These are phyloP conservation scores for Rhizoglyphus robini DNA, from an alignment of 1,140 invertebrate genomes.

Conservation along the genomic window DNA sequence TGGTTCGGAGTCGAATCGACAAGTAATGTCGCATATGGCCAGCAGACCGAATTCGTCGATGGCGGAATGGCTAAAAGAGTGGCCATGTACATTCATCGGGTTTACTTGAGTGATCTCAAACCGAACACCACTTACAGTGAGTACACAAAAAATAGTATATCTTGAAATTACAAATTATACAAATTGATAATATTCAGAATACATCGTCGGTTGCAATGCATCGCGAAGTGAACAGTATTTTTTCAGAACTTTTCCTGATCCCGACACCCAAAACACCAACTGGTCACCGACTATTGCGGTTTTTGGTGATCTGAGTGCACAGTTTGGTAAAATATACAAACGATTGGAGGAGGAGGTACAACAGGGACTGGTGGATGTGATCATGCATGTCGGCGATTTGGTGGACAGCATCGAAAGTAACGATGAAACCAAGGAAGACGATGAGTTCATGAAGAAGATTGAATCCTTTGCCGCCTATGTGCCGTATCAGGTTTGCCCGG, in stretches of 20 bases:
- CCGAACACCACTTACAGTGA: conserved; percentile 49
- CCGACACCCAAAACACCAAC: too few species aligned
- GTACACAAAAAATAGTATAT: too few species aligned
- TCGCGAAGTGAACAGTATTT: conserved; percentile 23
- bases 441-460: conserved; percentile 79
- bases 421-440: conserved; percentile 51
- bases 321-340: conserved; percentile 38
- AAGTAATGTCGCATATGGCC: conserved; percentile 32
- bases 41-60: conserved; percentile 54
- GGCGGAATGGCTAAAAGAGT: conserved; percentile 40
- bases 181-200: too few species aligned
- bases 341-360: conserved; percentile 66
- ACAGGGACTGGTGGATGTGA: not conserved
- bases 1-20: conserved; percentile 55
- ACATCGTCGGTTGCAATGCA: conserved; percentile 21
- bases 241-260: conserved; percentile 19
- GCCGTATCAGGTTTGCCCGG: conserved; percentile 78
- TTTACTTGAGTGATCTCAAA: conserved; percentile 42
- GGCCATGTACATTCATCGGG: conserved; percentile 67
- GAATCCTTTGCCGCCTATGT: conserved; percentile 67
- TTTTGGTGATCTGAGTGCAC: conserved; percentile 43
- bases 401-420: conserved; percentile 81
- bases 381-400: conserved; percentile 51
- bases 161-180: too few species aligned
- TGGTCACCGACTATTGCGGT: conserved; percentile 38